phyloP scores from a whole-genome alignment of 2,888 invertebrate genomes.

The Tenthredo distinguenda region DNA sequence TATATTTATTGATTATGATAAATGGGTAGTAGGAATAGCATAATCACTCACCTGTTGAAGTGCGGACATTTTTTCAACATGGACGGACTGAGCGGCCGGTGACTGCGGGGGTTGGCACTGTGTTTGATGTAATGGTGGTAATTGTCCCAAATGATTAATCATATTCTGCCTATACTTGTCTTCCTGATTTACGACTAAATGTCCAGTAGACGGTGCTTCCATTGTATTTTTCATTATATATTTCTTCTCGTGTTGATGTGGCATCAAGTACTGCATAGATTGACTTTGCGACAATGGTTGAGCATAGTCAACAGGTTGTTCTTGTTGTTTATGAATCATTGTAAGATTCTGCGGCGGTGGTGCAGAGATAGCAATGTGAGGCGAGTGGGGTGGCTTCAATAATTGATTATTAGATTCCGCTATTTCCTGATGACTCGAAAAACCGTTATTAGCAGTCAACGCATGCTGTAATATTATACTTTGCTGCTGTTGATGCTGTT shows the following conservation, averaged over 20 bases:
- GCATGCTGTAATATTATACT: conserved; percentile 78
- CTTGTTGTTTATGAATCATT: conserved; percentile 70
- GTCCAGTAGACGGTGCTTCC: conserved; percentile 66
- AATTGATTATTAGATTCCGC: conserved; percentile 56
- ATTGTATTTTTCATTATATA: conserved; percentile 81
- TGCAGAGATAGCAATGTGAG: conserved; percentile 68
- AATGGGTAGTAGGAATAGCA: not conserved
- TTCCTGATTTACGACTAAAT: conserved; percentile 77
- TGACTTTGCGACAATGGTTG: conserved; percentile 64
- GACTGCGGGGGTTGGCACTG: conserved; percentile 72
- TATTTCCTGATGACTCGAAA: conserved; percentile 70
- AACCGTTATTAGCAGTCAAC: conserved; percentile 75
- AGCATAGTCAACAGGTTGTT: conserved; percentile 73
- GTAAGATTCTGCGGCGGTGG: conserved; percentile 70
- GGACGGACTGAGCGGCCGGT: conserved; percentile 69
- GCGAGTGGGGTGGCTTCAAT: conserved; percentile 69
- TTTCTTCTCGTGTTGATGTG: conserved; percentile 82
- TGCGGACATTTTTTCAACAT: conserved; percentile 70
- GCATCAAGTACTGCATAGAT: conserved; percentile 69
- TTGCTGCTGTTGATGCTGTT: conserved; percentile 57
- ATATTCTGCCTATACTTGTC: conserved; percentile 73
- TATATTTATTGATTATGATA: not conserved
- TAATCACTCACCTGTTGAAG: conserved; percentile 69
- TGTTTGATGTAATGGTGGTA: conserved; percentile 68
- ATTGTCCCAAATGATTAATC: conserved; percentile 71